Conservation (phyloP, 1,140 invertebrate species). For the Dinothrombium tinctorium region DNA sequence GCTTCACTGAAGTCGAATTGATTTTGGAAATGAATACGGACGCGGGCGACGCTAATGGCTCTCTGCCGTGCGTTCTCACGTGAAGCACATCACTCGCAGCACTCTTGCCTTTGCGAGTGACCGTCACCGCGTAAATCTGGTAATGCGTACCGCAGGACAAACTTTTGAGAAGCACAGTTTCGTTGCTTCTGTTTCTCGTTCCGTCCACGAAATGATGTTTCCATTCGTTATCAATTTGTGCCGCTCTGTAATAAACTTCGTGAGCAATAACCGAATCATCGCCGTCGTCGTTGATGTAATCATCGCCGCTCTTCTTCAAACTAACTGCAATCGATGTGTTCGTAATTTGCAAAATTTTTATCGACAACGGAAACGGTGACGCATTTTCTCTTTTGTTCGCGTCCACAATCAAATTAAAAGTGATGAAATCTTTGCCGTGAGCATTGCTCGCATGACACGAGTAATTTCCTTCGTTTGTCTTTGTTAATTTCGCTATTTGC, state of each 20-base stretch:
- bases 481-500: constrained; percentile 11
- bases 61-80: background rate
- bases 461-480: constrained; percentile 15
- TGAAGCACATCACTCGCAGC: background rate
- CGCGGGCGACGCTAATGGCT: background rate
- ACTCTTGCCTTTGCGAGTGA: background rate
- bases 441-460: constrained; percentile 15
- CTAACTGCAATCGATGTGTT: background rate
- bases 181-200: background rate
- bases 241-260: background rate
- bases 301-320: background rate
- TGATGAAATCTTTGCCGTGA: constrained; percentile 15
- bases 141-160: constrained; percentile 1
- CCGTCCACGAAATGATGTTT: background rate
- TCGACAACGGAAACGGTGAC: background rate
- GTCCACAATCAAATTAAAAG: background rate
- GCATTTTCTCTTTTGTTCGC: background rate
- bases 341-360: background rate
- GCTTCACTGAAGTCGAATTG: constrained; percentile 64
- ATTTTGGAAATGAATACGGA: background rate
- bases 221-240: too few species aligned
- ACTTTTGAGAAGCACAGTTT: background rate
- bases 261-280: background rate
- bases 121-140: background rate
- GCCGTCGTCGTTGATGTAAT: background rate